phyloP scores from a whole-genome alignment of 2,797 vertebrate species.

The Botia almorhae region DNA sequence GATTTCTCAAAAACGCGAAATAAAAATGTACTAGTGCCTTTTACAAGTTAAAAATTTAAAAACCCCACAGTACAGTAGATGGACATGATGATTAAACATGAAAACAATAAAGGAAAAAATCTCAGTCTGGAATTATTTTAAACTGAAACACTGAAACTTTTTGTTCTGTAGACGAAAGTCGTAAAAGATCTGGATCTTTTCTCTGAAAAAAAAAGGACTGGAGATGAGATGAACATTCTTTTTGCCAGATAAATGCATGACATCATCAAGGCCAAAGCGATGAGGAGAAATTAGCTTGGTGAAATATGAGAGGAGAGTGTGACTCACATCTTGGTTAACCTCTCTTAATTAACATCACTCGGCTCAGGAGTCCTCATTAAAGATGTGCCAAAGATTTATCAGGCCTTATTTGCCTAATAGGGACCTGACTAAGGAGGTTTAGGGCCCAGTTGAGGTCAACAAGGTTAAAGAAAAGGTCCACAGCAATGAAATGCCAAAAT shows the following conservation, averaged over 20 bases:
- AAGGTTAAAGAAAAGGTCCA: slow-evolving; percentile 40
- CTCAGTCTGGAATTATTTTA: background rate
- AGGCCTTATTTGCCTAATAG: slow-evolving; percentile 90
- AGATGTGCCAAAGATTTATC: slow-evolving; percentile 86
- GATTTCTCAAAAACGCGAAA: too few species aligned
- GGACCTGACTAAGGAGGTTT: slow-evolving; percentile 85
- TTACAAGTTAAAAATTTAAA: too few species aligned
- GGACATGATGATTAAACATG: background rate
- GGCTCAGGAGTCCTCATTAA: slow-evolving; percentile 85
- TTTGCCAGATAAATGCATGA: slow-evolving; percentile 54
- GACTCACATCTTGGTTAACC: slow-evolving; percentile 79
- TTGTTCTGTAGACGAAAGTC: background rate
- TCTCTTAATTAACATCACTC: slow-evolving; percentile 86
- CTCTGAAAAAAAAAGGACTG: background rate
- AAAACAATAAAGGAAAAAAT: background rate
- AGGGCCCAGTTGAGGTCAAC: slow-evolving; percentile 81
- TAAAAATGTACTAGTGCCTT: too few species aligned
- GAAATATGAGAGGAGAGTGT: slow-evolving; percentile 61
- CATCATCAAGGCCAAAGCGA: slow-evolving; percentile 54
- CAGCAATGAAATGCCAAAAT: slow-evolving; percentile 37
- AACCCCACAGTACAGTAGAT: background rate
- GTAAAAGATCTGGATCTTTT: background rate
- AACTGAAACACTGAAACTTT: background rate
- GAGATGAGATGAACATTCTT: slow-evolving; percentile 33
- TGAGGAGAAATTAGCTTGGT: slow-evolving; percentile 59